Conservation (phyloP, 2,888 invertebrate genomes). For the Hesperia comma region DNA sequence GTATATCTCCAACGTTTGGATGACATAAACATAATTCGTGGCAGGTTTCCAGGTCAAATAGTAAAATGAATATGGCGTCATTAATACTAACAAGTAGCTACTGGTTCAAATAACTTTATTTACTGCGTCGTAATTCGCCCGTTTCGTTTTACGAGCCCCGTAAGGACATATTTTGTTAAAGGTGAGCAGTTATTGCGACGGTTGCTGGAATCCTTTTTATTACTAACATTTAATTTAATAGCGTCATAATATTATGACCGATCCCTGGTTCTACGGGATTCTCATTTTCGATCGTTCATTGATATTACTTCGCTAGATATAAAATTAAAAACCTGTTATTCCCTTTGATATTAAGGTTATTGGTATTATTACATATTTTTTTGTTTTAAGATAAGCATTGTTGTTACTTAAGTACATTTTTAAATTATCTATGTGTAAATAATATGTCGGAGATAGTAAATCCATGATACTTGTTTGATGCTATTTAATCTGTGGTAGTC, state of each 20-base stretch:
- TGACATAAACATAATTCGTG: no score
- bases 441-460: no score
- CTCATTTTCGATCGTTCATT: neutral
- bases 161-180: constrained; percentile 27
- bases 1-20: neutral
- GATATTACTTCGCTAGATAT: neutral
- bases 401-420: no score
- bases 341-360: no score
- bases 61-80: constrained; percentile 26
- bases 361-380: no score
- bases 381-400: no score
- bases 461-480: no score
- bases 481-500: no score
- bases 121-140: constrained; percentile 26
- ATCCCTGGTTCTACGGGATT: neutral
- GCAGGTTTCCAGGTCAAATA: constrained; percentile 26
- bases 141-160: constrained; percentile 25
- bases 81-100: constrained; percentile 20
- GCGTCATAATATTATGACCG: neutral
- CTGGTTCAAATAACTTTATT: constrained; percentile 22
- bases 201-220: constrained; percentile 16
- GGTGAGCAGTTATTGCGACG: constrained; percentile 18
- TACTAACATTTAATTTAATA: constrained; percentile 14
- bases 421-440: no score
- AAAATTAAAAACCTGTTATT: no score